Conservation (phyloP, 1,140 invertebrate genomes). For the Rhopalosiphum padi region DNA sequence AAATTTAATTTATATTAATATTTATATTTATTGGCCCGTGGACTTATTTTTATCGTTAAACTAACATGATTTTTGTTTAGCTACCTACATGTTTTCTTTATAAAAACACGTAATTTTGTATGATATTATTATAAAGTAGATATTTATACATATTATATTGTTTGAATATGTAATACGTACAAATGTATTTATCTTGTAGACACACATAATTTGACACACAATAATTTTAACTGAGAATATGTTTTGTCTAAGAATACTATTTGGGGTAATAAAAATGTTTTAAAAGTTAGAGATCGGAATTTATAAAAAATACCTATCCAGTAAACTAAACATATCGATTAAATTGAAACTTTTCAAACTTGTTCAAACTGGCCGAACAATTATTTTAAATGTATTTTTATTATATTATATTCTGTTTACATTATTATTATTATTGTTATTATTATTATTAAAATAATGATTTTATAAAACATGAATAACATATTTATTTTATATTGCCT, state of each 20-base stretch:
- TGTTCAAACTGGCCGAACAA: neutral
- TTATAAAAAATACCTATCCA: neutral
- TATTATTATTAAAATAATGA: neutral
- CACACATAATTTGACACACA: neutral
- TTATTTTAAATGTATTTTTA: neutral
- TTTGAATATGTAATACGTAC: neutral
- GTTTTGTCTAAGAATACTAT: neutral
- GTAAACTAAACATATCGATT: neutral
- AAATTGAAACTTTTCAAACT: neutral
- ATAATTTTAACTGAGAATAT: neutral
- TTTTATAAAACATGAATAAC: neutral
- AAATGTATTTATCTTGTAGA: neutral
- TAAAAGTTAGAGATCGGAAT: neutral
- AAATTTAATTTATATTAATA: neutral
- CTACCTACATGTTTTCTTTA: neutral
- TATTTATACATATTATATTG: neutral
- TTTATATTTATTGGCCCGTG: neutral
- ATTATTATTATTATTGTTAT: neutral
- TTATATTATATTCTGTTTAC: neutral
- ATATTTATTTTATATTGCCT: neutral
- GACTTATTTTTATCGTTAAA: neutral
- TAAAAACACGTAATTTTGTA: neutral
- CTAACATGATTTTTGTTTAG: neutral
- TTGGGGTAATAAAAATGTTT: neutral
- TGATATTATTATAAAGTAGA: neutral